Evolutionary conservation across 2,888 invertebrate species (phyloP), one percentile per base, ranked within the genome.

Genomic region (Campaea margaritaria): DNA sequence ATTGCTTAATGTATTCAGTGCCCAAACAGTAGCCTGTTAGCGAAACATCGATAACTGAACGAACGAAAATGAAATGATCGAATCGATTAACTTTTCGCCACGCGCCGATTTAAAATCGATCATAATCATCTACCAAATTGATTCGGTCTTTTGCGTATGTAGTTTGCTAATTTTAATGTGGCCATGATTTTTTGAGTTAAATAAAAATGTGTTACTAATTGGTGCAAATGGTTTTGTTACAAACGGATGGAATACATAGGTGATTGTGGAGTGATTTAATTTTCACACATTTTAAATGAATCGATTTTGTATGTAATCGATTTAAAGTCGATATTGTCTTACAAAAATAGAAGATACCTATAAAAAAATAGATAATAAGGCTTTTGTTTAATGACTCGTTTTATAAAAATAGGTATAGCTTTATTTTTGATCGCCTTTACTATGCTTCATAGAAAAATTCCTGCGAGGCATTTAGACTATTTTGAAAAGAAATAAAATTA

Each of bases 61-160:
- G 60, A 68, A 58, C 57, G 51, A 64, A 57, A 51, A 62, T 39
- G 31, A 58, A 54, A 55, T 43, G 27, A 48, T 41, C 41, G 52
- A 59, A 58, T 67, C 67, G 63, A 66, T 68, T 68, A 65, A 15
- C n/a, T 56, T 64, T 63, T 67, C 53, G 58, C 59, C 52, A 65
- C 66, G 67, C 62, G 57, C 36, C 50, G 50, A 59, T 58, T 53
- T 62, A 41, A 63, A 50, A 62, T 62, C 57, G 61, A 64, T 62
- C 56, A 48, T 28, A 50, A 58, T 58, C 38, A 43, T 47, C 48
- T 21, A 41, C 36, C 16, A 49, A 53, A 58, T 53, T 41, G 53
- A 45, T 51, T 42, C 42, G 38, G 11, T 43, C 13, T 36, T 51
- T 44, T 48, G 59, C 52, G 53, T 61, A 55, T 52, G 57, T 52